Evolutionary conservation across 2,113 vertebrate species (phyloP).

Genomic region (human (Homo sapiens)): DNA sequence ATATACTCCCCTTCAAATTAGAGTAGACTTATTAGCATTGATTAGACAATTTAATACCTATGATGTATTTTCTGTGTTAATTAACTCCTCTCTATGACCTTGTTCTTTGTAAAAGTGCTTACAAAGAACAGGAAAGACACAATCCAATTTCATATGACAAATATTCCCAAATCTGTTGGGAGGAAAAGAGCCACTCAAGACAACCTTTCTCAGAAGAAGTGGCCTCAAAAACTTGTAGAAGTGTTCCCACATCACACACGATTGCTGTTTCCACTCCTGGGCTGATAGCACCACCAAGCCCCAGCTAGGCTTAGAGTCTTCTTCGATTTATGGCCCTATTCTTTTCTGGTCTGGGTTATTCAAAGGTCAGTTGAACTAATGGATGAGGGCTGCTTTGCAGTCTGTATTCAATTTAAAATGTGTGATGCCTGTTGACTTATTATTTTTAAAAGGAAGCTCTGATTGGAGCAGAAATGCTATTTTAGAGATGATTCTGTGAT

Average conservation of each 20-base stretch:
- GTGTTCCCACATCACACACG: rapidly evolving
- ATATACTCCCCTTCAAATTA: background rate
- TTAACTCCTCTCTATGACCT: background rate
- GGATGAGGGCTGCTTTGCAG: conserved; percentile 12
- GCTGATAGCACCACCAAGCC: background rate
- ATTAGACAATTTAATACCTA: conserved; percentile 37
- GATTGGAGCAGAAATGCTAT: conserved; percentile 21
- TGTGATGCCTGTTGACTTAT: conserved; percentile 9
- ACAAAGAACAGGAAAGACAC: background rate
- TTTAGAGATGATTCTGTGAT: conserved; percentile 52
- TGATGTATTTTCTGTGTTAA: background rate
- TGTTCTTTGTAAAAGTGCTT: background rate
- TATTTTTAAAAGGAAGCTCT: conserved; percentile 50
- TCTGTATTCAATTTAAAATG: conserved; percentile 56
- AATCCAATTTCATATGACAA: background rate
- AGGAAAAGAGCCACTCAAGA: background rate
- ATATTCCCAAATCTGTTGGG: background rate
- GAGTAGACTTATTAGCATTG: background rate
- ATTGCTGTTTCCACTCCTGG: background rate
- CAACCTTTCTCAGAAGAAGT: background rate
- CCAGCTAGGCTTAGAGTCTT: conserved; percentile 36
- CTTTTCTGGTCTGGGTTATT: conserved; percentile 53
- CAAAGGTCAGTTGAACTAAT: conserved; percentile 52
- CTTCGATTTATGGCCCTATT: conserved; percentile 28
- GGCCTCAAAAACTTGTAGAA: background rate